Evolutionary conservation across 2,113 vertebrate genomes (phyloP).

Genomic region (Proteles cristata): DNA sequence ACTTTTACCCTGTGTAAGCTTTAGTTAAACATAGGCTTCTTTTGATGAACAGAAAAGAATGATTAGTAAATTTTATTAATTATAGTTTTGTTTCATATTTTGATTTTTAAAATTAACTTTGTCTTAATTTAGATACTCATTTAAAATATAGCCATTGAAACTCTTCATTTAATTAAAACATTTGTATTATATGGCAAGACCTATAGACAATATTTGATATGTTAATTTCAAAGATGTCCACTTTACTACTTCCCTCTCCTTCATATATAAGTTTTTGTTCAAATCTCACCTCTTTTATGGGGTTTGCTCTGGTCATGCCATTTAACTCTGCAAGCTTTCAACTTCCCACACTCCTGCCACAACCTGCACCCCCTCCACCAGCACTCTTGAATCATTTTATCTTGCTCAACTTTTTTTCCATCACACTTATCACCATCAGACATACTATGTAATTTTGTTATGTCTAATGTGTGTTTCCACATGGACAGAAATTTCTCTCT

Average conservation of each 20-base stretch:
- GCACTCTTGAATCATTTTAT: neutral
- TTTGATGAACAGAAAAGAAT: conserved; percentile 36
- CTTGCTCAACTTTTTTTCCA: neutral
- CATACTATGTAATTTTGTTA: neutral
- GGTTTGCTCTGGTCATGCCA: neutral
- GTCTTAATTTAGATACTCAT: conserved; percentile 15
- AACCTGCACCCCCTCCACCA: no score
- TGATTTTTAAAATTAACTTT: conserved; percentile 29
- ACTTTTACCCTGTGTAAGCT: neutral
- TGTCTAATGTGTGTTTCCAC: neutral
- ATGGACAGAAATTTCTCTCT: neutral
- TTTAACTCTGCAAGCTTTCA: neutral
- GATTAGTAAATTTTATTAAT: conserved; percentile 1
- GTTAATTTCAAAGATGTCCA: conserved; percentile 16
- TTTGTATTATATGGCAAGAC: neutral
- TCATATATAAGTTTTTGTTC: conserved; percentile 31
- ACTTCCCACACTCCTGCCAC: neutral
- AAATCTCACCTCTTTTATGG: neutral
- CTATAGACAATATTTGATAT: neutral
- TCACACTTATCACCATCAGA: neutral
- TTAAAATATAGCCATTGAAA: conserved; percentile 3
- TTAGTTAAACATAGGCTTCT: conserved; percentile 13
- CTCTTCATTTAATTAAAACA: conserved; percentile 40
- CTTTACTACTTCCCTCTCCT: neutral
- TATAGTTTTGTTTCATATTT: neutral